Percentiles rank a stretch among this genome's conserved stretches.
Evolutionary conservation across 2,797 vertebrate genomes (phyloP).

Genomic region (Podarcis siculus): DNA sequence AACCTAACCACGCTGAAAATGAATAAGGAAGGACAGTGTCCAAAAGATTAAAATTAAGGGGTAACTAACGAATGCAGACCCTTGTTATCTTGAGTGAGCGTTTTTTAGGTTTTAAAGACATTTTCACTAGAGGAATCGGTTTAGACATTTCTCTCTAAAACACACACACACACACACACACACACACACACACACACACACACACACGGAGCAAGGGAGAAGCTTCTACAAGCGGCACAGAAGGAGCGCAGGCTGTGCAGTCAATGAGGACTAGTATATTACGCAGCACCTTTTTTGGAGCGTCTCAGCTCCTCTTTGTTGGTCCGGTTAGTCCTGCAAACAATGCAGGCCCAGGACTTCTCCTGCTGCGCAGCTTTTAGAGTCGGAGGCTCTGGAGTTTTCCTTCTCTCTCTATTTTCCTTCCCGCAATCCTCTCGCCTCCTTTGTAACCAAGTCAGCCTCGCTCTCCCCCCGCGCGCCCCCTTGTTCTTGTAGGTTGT

Average conservation of each 20-base stretch:
- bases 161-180: not conserved
- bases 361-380: too few species aligned
- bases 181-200: too few species aligned
- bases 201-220: not conserved
- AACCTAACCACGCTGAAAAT: not conserved
- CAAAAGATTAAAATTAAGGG: not conserved
- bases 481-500: slow-evolving; percentile 65
- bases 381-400: not conserved
- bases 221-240: too few species aligned
- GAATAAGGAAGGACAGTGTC: not conserved
- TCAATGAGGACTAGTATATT: not conserved
- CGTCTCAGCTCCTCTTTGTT: too few species aligned
- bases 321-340: too few species aligned
- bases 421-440: slow-evolving; percentile 10
- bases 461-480: not conserved
- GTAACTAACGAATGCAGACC: too few species aligned
- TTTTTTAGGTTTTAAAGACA: not conserved
- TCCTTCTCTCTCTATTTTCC: not conserved
- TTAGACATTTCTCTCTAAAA: too few species aligned
- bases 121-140: not conserved
- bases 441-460: slow-evolving; percentile 38
- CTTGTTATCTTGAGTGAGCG: too few species aligned
- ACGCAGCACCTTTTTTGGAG: too few species aligned
- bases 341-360: not conserved
- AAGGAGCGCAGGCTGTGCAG: too few species aligned